phyloP scores from a whole-genome alignment of 2,888 invertebrate genomes.

The Lissocephala sabroskyi region DNA sequence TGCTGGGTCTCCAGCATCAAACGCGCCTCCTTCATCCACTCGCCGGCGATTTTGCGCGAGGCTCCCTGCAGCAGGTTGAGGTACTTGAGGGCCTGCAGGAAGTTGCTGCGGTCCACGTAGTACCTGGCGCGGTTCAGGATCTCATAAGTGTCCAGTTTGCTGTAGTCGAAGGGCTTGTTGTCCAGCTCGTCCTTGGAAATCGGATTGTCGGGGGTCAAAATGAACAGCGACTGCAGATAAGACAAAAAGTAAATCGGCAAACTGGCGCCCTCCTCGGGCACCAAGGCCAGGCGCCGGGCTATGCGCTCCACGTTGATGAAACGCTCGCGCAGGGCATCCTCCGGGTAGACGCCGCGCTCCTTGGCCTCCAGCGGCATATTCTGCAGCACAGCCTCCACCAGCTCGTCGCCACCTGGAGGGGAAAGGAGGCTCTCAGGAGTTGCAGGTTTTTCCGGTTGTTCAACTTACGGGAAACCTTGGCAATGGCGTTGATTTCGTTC shows the following conservation, averaged over 20 bases:
- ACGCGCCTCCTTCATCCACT: constrained; percentile 90
- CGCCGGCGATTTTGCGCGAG: constrained; percentile 84
- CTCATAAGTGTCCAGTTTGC: constrained; percentile 86
- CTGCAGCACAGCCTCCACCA: constrained; percentile 84
- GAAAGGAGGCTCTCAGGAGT: too few relatives aligned
- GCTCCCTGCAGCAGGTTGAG: constrained; percentile 92
- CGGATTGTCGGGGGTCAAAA: constrained; percentile 79
- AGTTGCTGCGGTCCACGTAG: constrained; percentile 90
- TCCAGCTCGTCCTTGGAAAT: constrained; percentile 83
- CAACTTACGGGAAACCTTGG: constrained; percentile 81
- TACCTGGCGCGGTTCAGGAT: constrained; percentile 93
- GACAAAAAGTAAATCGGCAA: constrained; percentile 88
- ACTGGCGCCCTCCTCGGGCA: constrained; percentile 91
- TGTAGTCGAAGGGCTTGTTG: constrained; percentile 82
- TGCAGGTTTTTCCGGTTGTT: too few relatives aligned
- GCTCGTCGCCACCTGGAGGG: constrained; percentile 81
- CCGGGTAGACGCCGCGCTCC: constrained; percentile 89
- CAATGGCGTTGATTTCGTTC: constrained; percentile 82
- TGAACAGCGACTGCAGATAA: constrained; percentile 89
- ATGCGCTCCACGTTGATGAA: constrained; percentile 87
- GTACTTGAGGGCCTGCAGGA: constrained; percentile 88
- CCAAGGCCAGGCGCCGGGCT: constrained; percentile 87
- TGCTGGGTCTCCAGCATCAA: constrained; percentile 90
- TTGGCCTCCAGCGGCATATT: constrained; percentile 85
- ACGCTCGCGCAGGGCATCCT: constrained; percentile 86